A percentile compares a stretch with the other conserved stretches of the same genome.
phyloP scores from a whole-genome alignment of 2,797 vertebrate genomes.

The Miichthys miiuy region DNA sequence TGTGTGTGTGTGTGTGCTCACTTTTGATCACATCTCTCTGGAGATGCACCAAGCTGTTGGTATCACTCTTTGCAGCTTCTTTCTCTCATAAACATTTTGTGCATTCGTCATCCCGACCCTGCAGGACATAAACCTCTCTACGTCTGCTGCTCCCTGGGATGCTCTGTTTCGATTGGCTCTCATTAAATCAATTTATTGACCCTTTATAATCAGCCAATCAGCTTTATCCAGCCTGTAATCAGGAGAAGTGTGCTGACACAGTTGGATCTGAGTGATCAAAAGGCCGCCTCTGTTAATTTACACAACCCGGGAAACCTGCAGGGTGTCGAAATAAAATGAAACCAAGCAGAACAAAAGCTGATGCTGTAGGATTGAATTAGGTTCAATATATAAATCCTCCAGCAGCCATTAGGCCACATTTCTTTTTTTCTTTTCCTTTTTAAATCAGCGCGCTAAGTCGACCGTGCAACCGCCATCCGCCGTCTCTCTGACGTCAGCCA shows the following conservation, averaged over 20 bases:
- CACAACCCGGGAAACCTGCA: slow-evolving; percentile 38
- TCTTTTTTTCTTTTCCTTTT: slow-evolving; percentile 24
- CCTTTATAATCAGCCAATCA: slow-evolving; percentile 61
- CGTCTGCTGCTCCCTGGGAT: slow-evolving; percentile 3
- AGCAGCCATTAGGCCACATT: slow-evolving; percentile 26
- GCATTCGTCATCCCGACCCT: slow-evolving; percentile 5
- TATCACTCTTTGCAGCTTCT: neutral
- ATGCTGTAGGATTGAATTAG: slow-evolving; percentile 56
- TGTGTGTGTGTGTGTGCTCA: neutral
- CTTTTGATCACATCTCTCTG: slow-evolving; percentile 30
- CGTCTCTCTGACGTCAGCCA: slow-evolving; percentile 32
- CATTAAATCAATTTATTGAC: slow-evolving; percentile 58
- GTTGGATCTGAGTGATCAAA: slow-evolving; percentile 51
- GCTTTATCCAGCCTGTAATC: slow-evolving; percentile 42
- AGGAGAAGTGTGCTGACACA: slow-evolving; percentile 64
- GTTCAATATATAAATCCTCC: slow-evolving; percentile 57
- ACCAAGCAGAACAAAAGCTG: slow-evolving; percentile 67
- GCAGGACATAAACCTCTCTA: slow-evolving; percentile 3
- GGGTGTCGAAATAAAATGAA: slow-evolving; percentile 60
- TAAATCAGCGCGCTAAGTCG: slow-evolving; percentile 53
- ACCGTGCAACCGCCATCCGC: slow-evolving; percentile 34
- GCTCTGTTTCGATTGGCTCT: slow-evolving; percentile 45
- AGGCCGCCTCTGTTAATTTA: slow-evolving; percentile 51
- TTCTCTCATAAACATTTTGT: neutral
- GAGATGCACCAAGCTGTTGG: slow-evolving; percentile 25